Conservation (phyloP, 2,797 vertebrate genomes). For the Thaleichthys pacificus region DNA sequence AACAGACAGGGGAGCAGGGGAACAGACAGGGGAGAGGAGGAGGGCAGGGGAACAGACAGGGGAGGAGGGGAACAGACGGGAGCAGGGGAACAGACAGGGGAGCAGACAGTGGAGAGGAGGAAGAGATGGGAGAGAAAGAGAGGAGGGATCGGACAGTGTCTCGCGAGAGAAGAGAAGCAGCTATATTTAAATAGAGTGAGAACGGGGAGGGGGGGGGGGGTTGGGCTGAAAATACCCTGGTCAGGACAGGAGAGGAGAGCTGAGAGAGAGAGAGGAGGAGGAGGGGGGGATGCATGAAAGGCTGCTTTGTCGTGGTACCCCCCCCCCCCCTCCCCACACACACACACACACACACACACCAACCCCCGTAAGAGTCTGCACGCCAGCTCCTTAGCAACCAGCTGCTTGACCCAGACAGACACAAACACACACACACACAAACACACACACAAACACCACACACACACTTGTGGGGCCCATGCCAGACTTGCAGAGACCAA, state of each 20-base stretch:
- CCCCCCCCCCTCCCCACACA: constrained; percentile 18
- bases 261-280: constrained; percentile 15
- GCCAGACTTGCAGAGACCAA: constrained; percentile 15
- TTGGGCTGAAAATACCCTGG: constrained; percentile 52
- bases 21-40: not conserved
- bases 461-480: constrained; percentile 27
- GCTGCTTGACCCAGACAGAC: constrained; percentile 61
- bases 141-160: constrained; percentile 17
- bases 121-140: constrained; percentile 29
- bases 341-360: constrained; percentile 13
- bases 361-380: constrained; percentile 28
- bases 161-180: constrained; percentile 40
- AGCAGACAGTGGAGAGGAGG: too few relatives aligned
- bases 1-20: not conserved
- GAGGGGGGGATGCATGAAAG: constrained; percentile 65
- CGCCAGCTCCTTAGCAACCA: constrained; percentile 68
- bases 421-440: constrained; percentile 34
- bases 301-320: constrained; percentile 69
- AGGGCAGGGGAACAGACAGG: not conserved
- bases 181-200: constrained; percentile 72
- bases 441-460: not conserved
- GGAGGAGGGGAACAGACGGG: not conserved
- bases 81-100: too few relatives aligned
- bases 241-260: constrained; percentile 28
- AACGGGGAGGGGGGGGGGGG: constrained; percentile 27